Base-by-base conservation (phyloP, 1,140 invertebrate genomes). In the Cardiocondyla obscurior region DNA sequence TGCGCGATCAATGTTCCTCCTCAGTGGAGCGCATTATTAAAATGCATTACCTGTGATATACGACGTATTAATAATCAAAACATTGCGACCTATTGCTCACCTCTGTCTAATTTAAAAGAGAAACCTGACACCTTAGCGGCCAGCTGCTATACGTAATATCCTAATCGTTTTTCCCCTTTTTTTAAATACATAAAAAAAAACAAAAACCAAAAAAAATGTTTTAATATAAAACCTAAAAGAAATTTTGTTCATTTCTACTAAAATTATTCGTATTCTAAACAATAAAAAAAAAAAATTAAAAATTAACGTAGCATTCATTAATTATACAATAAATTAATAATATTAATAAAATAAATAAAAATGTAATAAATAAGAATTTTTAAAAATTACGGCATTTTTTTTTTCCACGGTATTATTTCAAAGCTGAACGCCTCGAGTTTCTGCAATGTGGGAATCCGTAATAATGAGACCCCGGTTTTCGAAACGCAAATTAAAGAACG, bases 41-140 rank as follows among this genome's bases (percentile, higher is more conserved):
- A 90, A 88, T 79, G 67, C 83, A 86, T 90, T 90, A 89, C 82
- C 83, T 64, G 62, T 53, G 44, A 70, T 85, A 86, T 90, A 88
- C 88, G 86, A 90, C 79, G 82, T 85, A 90, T 85, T 91, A 90
- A 90, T 90, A 87, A 85, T 85, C 89, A 85, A 89, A 91, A 90
- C 85, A 90, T 28, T 85, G 53, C 39, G 83, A 84, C 86, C 82
- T 73, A 44, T 60, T 82, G 85, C 55, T 85, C 83, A 83, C 85
- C 87, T 81, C 82, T 83, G 22, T 70, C 83, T 85, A 90, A 90
- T 90, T 89, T 91, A 69, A 58, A 44, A 74, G 84, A 69, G 89
- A 90, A 89, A 91, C 46, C 19, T 30, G 28, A 77, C 46, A 65
- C 28, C 30, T 64, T 33, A 64, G 36, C 3, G 36, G 22, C 16